These are phyloP conservation scores for Syngnathus acus DNA, from an alignment of 2,797 vertebrate species.

Conservation along the genomic window DNA sequence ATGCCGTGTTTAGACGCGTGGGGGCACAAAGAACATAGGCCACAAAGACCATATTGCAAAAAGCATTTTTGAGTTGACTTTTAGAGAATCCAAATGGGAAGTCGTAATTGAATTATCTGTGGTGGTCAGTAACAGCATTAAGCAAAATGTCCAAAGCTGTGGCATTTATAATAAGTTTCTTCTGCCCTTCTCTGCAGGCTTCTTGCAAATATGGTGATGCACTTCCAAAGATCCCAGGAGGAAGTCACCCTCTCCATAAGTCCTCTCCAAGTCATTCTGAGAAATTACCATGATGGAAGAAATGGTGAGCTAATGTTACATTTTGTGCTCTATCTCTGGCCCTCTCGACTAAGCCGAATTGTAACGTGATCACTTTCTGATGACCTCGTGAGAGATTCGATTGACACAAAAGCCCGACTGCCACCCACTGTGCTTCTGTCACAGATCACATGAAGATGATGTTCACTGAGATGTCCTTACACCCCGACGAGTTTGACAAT, in stretches of 20 bases:
- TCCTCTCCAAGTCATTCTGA: slow-evolving; percentile 75
- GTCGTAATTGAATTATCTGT: not conserved
- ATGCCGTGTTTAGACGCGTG: too few species aligned
- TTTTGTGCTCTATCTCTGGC: not conserved
- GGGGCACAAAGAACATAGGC: too few species aligned
- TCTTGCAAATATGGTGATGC: slow-evolving; percentile 76
- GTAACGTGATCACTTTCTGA: not conserved
- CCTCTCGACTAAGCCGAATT: not conserved
- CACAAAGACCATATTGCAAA: too few species aligned
- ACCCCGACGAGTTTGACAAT: slow-evolving; percentile 85
- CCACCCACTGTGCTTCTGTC: slow-evolving; percentile 20
- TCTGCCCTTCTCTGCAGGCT: slow-evolving; percentile 63
- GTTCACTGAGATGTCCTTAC: slow-evolving; percentile 81
- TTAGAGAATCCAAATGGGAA: not conserved
- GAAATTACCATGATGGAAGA: slow-evolving; percentile 73
- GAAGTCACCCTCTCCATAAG: slow-evolving; percentile 83
- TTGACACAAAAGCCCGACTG: not conserved
- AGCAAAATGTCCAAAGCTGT: not conserved
- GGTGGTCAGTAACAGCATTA: not conserved
- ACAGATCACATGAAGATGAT: slow-evolving; percentile 74
- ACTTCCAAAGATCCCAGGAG: slow-evolving; percentile 83
- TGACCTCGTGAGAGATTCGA: not conserved
- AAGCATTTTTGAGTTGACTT: too few species aligned
- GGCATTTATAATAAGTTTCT: not conserved
- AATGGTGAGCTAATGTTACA: slow-evolving; percentile 59